Base-by-base conservation (phyloP, 1,140 invertebrate genomes). In the Branchinecta lynchi region DNA sequence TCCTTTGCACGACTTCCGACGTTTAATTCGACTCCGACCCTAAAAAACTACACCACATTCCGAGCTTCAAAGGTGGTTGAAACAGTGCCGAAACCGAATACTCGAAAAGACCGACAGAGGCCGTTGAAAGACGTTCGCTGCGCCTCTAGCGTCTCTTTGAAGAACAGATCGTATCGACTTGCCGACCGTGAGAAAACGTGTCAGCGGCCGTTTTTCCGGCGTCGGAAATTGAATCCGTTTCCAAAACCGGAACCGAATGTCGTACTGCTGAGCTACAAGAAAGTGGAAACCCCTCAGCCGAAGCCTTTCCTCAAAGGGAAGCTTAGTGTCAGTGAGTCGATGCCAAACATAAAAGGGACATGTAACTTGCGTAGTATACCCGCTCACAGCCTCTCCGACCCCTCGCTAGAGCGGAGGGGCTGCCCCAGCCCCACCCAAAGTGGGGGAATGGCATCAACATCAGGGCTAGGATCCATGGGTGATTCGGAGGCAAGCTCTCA, bases 231-330 rank as follows among this genome's bases (percentile, higher is more conserved):
- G 51, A 60, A 60, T 60, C 51, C 51, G 2, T 60, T 60, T 6
- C 51, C 51, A 0, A 71, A 69, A 66, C 65, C 66, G 17, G 43
- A 43, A 8, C 44, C 43, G 0, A 32, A 77, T 60, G 81, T 81
- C 68, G 76, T 77, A 46, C 72, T 78, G 46, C 68, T 76, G 67
- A 77, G 75, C 69, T 78, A 76, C 73, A 81, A 78, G 76, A 77
- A 81, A 70, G 74, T 85, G 71, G 83, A 51, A 76, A 80, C 15
- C 85, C 84, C 77, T 82, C 84, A 68, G 83, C 84, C 82, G 82
- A 73, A 82, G 81, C 72, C 75, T 84, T 32, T 32, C 32, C 32
- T 32, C 1, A 10, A 83, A 73, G 46, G 75, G 70, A 51, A 70
- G 71, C 21, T 72, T 70, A 32, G 73, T 69, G 74, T 74, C 70